Conservation (phyloP, 2,888 invertebrate species). For the Eupithecia inturbata region DNA sequence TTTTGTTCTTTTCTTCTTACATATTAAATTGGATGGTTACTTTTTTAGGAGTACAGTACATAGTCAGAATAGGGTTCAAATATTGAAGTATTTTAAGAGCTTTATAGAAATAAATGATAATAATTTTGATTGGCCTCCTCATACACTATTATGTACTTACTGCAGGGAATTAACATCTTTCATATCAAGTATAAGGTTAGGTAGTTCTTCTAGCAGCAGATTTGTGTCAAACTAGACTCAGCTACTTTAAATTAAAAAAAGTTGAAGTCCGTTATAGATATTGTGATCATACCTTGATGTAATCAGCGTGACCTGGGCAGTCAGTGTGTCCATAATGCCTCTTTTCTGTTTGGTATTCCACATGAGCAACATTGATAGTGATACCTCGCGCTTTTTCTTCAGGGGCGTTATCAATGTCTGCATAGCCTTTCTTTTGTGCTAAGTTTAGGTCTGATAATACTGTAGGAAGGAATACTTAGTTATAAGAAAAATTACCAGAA, state of each 20-base stretch:
- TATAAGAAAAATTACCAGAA: not conserved
- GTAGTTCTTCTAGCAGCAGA: not conserved
- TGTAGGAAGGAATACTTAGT: conserved; percentile 58
- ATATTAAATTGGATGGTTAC: not conserved
- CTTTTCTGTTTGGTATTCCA: conserved; percentile 95
- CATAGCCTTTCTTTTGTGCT: conserved; percentile 93
- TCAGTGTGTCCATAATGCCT: conserved; percentile 99
- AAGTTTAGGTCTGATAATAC: conserved; percentile 93
- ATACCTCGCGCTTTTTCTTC: conserved; percentile 98
- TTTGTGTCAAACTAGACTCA: not conserved
- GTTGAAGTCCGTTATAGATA: not conserved
- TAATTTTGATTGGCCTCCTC: not conserved
- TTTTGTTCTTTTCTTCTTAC: no score
- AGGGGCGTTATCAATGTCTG: conserved; percentile 98
- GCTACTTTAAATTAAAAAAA: conserved; percentile 28
- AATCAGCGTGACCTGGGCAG: conserved; percentile 99
- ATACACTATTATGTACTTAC: conserved; percentile 37
- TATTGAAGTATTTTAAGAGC: no score
- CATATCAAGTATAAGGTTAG: not conserved
- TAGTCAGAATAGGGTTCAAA: not conserved
- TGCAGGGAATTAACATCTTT: not conserved
- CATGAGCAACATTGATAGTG: conserved; percentile 98
- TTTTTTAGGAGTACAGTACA: not conserved
- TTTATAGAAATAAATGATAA: no score
- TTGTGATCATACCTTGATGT: conserved; percentile 91